Conservation (phyloP, 2,797 vertebrate species). For the Pyrocephalus nanus region DNA sequence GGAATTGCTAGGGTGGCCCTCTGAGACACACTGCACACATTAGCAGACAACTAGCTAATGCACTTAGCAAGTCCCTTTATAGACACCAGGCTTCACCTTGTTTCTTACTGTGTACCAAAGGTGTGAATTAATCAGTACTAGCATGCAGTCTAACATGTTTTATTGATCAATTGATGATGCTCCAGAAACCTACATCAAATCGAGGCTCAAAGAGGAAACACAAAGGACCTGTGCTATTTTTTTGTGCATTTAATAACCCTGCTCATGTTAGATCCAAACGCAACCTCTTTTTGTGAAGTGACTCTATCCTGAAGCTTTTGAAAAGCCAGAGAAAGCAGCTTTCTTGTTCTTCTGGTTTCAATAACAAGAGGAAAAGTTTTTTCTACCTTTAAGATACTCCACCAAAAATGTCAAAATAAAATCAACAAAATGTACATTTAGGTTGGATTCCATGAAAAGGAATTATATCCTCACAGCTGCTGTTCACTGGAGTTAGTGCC, state of each 20-base stretch:
- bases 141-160: conserved; percentile 64
- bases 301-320: conserved; percentile 27
- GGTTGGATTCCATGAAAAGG: not conserved
- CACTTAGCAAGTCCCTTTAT: conserved; percentile 63
- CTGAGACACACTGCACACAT: not conserved
- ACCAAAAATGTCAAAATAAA: conserved; percentile 37
- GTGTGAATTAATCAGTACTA: conserved; percentile 64
- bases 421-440: conserved; percentile 17
- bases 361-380: conserved; percentile 33
- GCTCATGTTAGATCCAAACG: not conserved
- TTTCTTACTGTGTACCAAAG: conserved; percentile 44
- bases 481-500: not conserved
- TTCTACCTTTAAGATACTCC: not conserved
- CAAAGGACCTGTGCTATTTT: conserved; percentile 37
- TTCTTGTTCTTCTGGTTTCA: not conserved
- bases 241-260: conserved; percentile 23
- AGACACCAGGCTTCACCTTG: conserved; percentile 54
- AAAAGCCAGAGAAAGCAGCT: conserved; percentile 16
- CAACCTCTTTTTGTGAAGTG: not conserved
- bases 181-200: conserved; percentile 62
- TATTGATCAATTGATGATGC: conserved; percentile 64
- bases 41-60: conserved; percentile 30
- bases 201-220: conserved; percentile 34
- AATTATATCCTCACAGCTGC: not conserved
- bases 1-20: not conserved